A percentile compares a stretch with the other conserved stretches of the same genome.
Conservation (phyloP, 2,113 vertebrate genomes). For the Corythaixoides concolor region DNA sequence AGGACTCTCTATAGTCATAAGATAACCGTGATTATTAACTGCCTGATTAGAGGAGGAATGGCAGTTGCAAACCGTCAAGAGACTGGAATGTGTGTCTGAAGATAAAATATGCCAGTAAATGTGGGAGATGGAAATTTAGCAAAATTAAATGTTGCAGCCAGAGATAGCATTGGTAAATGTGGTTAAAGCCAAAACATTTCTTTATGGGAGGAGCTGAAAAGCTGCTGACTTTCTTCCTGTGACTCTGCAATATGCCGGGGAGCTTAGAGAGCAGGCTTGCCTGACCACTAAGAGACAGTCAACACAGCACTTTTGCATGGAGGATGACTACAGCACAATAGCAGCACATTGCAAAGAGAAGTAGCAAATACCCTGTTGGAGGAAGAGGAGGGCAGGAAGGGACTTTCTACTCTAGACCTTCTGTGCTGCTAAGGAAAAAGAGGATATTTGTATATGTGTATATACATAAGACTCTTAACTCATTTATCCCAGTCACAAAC, state of each 20-base stretch:
- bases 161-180: not conserved
- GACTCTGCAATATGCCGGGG: not conserved
- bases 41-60: not conserved
- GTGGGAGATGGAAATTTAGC: not conserved
- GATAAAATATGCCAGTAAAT: not conserved
- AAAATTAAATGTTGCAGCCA: not conserved
- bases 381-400: not conserved
- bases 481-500: not conserved
- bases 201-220: not conserved
- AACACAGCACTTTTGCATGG: not conserved
- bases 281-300: not conserved
- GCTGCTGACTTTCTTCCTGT: slow-evolving; percentile 31
- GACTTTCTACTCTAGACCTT: not conserved
- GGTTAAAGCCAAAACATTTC: not conserved
- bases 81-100: not conserved
- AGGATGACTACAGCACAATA: not conserved
- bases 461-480: not conserved
- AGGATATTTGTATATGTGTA: not conserved
- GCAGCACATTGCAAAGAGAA: not conserved
- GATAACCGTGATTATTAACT: not conserved
- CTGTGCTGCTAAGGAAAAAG: not conserved
- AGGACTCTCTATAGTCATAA: not conserved
- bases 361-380: not conserved
- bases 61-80: not conserved
- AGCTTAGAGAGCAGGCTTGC: not conserved